Evolutionary conservation across 2,797 vertebrate genomes (phyloP), one percentile per base, ranked within the genome.

Genomic region (Aeoliscus strigatus): DNA sequence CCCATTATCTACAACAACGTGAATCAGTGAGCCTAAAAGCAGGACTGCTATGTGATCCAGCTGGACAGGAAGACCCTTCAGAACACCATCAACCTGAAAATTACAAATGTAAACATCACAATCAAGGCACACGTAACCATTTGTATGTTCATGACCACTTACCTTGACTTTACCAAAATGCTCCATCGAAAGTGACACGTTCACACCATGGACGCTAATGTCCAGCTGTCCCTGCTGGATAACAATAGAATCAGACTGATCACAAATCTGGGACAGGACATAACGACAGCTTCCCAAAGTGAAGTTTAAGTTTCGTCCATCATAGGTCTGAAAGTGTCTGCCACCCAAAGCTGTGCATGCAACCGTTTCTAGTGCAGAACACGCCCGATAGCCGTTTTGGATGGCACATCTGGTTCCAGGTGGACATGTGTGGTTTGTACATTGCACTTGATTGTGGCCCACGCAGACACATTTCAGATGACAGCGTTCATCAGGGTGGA

Each of bases 311-410:
- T n/a, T 25, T 1, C 16, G 18, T 9, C 75, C 66, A 27, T 61
- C 39, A 24, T 73, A 79, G 9, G 47, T 64, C n/a, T 13, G 33
- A 11, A 74, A 59, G 37, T 75, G 66, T 28, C 47, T 50, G n/a
- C 54, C 55, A n/a, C 68, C 56, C 16, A 51, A 40, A 14, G 70
- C 40, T 24, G 48, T 42, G 17, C 76, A 83, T 39, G 54, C 38
- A 38, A 60, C 57, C 15, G 44, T 4, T 1, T 30, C 14, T 8
- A 6, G 13, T 1, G 84, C 67, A 48, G 80, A 50, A 16, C 88
- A 90, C 0, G 39, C 60, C 38, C 60, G 65, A 10, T 78, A 33
- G 0, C 81, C 88, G 0, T 81, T 40, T 63, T 71, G 66, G 25
- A 83, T 13, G 0, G 0, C 0, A 23, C 84, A 89, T 37, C 18